These are phyloP conservation scores for Ostrea edulis DNA, from an alignment of 1,140 invertebrate species.

Conservation along the genomic window DNA sequence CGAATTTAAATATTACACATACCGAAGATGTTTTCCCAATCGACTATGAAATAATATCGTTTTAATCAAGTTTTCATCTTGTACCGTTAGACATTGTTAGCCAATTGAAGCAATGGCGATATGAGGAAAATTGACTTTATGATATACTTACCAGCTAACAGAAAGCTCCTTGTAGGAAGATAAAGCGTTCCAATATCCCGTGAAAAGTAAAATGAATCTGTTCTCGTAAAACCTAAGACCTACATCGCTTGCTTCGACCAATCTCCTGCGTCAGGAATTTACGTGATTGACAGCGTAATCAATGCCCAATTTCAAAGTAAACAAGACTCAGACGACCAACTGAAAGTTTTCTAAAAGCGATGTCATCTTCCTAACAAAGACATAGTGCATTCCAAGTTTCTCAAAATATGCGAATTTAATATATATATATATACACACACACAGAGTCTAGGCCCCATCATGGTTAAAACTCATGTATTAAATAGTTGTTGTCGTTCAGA, in stretches of 20 bases:
- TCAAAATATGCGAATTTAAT: background rate
- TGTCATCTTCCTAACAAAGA: background rate
- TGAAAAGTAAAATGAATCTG: conserved; percentile 1
- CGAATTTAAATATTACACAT: background rate
- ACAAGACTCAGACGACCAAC: conserved; percentile 10
- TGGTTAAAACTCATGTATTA: no score
- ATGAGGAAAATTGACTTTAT: no score
- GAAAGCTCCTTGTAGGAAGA: background rate
- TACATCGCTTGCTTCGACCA: conserved; percentile 16
- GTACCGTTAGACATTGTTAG: background rate
- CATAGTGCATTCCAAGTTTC: background rate
- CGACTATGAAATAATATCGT: background rate
- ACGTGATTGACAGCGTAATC: conserved; percentile 10
- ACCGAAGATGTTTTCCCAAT: background rate
- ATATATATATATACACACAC: no score
- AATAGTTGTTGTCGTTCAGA: no score
- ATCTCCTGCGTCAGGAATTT: background rate
- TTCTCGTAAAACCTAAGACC: background rate
- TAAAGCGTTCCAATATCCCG: background rate
- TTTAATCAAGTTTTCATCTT: background rate
- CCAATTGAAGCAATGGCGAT: no score
- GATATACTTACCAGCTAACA: background rate
- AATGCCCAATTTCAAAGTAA: conserved; percentile 35
- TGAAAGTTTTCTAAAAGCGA: background rate
- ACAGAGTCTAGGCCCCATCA: no score